Evolutionary conservation across 2,113 vertebrate genomes (phyloP), one percentile per base, ranked within the genome.

Genomic region (Phalacrocorax brasilianus): DNA sequence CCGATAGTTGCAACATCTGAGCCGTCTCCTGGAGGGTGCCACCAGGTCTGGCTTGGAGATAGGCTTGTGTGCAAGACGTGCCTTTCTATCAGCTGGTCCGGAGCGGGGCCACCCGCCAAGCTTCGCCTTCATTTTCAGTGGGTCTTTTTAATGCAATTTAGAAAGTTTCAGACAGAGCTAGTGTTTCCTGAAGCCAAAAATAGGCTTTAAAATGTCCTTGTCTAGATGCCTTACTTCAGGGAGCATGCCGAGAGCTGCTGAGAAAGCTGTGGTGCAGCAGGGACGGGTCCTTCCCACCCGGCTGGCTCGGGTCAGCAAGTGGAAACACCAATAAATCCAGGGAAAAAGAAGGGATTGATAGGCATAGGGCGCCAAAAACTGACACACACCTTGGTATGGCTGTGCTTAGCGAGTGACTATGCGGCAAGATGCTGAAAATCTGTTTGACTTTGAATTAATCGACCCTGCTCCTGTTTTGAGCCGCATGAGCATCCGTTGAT

Each of bases 231-330:
- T 67, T 18, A 5, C 32, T 70, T 53, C 47, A 49, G 55, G 30
- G 27, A 4, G 3, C 20, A 8, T 10, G 17, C 49, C 35, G 21
- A 28, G 20, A 35, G 28, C 65, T 67, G 73, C 74, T 74, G 27
- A 2, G 2, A 75, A 45, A 71, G 17, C 42, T 1, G 0, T 4
- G 49, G 32, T 27, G 42, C 56, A 45, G 7, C 24, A 71, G 30
- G 53, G 61, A 67, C 17, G 4, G 0, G 4, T 53, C 52, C 16
- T 63, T 53, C 14, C 9, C 8, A 17, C 8, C 2, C 0, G 1
- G 0, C 32, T 21, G 52, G 5, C n/a, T 70, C 1, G 4, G 26
- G 40, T 19, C 45, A 94, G 30, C 50, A 53, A 32, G 20, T 14
- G 58, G 44, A 50, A 90, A 82, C 2, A 5, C 26, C 35, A 47